A percentile compares a stretch with the other conserved stretches of the same genome.
phyloP scores from a whole-genome alignment of 1,140 invertebrate species.

The Pantala flavescens region DNA sequence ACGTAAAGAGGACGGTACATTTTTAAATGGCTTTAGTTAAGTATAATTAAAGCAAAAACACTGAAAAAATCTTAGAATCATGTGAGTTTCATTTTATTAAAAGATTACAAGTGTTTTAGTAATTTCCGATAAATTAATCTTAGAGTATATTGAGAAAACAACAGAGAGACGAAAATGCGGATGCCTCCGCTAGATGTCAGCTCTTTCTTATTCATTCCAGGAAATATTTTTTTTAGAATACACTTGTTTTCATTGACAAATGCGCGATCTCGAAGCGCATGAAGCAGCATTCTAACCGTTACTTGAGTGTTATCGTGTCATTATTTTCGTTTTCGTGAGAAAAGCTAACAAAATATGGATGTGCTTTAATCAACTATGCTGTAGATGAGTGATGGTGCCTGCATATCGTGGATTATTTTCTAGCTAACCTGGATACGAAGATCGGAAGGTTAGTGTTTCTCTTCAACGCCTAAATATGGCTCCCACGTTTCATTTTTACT shows the following conservation, averaged over 20 bases:
- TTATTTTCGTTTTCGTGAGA: neutral
- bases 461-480: constrained; percentile 4
- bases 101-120: too few species aligned
- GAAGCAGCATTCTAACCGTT: neutral
- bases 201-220: neutral
- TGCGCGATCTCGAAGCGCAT: neutral
- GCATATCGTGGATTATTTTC: neutral
- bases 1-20: too few species aligned
- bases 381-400: neutral
- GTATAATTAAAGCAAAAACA: too few species aligned
- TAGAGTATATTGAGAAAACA: neutral
- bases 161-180: neutral
- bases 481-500: neutral
- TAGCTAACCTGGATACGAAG: neutral
- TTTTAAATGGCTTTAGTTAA: too few species aligned
- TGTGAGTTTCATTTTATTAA: too few species aligned
- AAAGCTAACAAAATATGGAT: neutral
- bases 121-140: too few species aligned
- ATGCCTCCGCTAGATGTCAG: neutral
- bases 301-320: neutral
- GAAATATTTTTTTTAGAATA: neutral
- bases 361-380: neutral
- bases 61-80: too few species aligned
- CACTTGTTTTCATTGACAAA: constrained; percentile 10
- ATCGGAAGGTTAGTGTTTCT: neutral